Evolutionary conservation across 2,797 vertebrate genomes (phyloP), one percentile per base, ranked within the genome.

Genomic region (Sternarchorhynchus goeldii): DNA sequence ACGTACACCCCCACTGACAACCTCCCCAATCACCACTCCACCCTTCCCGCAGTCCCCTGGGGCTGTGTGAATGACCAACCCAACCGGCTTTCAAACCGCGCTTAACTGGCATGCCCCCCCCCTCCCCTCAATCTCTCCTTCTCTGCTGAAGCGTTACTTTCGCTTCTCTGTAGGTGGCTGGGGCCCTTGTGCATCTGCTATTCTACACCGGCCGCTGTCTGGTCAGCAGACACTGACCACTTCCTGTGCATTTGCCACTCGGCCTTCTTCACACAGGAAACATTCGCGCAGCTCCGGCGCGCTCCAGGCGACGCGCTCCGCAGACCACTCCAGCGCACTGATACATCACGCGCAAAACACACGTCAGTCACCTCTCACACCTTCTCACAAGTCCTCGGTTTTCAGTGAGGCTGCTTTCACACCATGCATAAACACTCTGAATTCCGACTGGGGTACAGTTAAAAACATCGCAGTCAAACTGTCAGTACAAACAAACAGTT

Each of bases 201-300:
- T 86, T 89, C 88, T 88, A 86, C 78, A 86, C 87, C 86, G 85
- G 82, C 80, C 81, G 71, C 78, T 69, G 69, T 85, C 78, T 80
- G 84, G 86, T 87, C 81, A 87, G 77, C 79, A 86, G 87, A 85
- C 55, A 83, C 87, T 92, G 92, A 91, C 92, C 93, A 93, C 93
- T 94, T 94, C 93, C 93, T 93, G 87, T 84, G 85, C 59, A 71
- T 75, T 71, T 78, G 75, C 71, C 77, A 78, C 73, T 45, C 71
- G 32, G 55, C 29, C 80, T 83, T 76, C 78, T 77, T 83, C 73
- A 79, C 80, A 81, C 78, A 82, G 80, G 80, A 85, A 80, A 64
- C 59, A 74, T 16, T 36, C 16, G 76, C 57, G 39, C 67, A 65
- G 83, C 85, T 69, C 53, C 69, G 73, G 79, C 68, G 17, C 32